phyloP scores from a whole-genome alignment of 2,888 invertebrate genomes.

The Dendrolimus houi region DNA sequence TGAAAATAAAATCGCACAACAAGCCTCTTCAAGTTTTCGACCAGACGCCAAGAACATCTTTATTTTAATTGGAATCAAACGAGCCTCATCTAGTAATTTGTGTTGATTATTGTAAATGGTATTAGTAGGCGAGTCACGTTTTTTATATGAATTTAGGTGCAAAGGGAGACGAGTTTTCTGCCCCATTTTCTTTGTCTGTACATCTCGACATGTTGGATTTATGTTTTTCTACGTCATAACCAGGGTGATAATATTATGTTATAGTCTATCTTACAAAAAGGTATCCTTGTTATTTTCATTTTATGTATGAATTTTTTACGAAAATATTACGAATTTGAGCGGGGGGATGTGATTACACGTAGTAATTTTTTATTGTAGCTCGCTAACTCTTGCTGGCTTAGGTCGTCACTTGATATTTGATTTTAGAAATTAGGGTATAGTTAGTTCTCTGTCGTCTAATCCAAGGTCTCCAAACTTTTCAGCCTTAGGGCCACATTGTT shows the following conservation, averaged over 20 bases:
- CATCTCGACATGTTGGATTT: conserved; percentile 39
- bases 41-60: background rate
- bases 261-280: background rate
- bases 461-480: too few relatives aligned
- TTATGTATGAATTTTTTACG: too few relatives aligned
- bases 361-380: too few relatives aligned
- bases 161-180: conserved; percentile 29
- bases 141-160: conserved; percentile 50
- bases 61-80: background rate
- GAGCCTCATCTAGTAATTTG: conserved; percentile 5
- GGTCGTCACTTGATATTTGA: too few relatives aligned
- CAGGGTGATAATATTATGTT: conserved; percentile 8
- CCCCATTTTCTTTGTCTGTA: conserved; percentile 36
- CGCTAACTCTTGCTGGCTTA: too few relatives aligned
- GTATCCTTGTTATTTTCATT: background rate
- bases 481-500: too few relatives aligned
- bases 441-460: too few relatives aligned
- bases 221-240: conserved; percentile 33
- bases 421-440: too few relatives aligned
- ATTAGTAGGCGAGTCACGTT: conserved; percentile 41
- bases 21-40: too few relatives aligned
- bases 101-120: conserved; percentile 11
- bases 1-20: too few relatives aligned
- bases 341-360: too few relatives aligned
- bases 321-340: too few relatives aligned